phyloP scores from a whole-genome alignment of 2,113 vertebrate genomes.

The Phycodurus eques region DNA sequence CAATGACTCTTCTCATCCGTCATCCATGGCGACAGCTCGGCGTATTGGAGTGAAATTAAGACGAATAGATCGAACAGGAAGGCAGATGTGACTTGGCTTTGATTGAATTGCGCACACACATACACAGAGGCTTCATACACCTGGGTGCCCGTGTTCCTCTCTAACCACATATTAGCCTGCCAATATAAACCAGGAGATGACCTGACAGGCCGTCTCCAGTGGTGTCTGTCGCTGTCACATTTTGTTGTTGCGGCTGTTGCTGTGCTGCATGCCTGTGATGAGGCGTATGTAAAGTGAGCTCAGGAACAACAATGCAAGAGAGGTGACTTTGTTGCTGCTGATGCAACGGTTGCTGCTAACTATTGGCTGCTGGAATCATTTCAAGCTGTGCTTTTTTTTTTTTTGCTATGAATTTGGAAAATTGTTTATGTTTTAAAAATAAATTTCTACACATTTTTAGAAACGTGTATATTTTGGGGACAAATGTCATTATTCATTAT shows the following conservation, averaged over 20 bases:
- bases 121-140: constrained; percentile 52
- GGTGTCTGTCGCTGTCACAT: neutral
- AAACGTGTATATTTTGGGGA: too few relatives aligned
- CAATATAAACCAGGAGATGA: constrained; percentile 58
- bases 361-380: neutral
- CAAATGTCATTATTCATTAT: too few relatives aligned
- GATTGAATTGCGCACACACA: constrained; percentile 60
- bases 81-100: constrained; percentile 46
- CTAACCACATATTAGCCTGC: constrained; percentile 48
- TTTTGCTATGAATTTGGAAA: too few relatives aligned
- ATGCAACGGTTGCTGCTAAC: neutral
- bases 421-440: too few relatives aligned
- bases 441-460: too few relatives aligned
- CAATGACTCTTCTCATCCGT: constrained; percentile 24
- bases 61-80: constrained; percentile 36
- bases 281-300: neutral
- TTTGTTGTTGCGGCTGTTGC: neutral
- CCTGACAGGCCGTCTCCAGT: constrained; percentile 43
- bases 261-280: neutral
- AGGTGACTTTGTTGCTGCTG: neutral
- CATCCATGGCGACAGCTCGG: constrained; percentile 28
- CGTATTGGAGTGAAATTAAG: constrained; percentile 55
- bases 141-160: constrained; percentile 62
- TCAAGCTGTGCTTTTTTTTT: neutral
- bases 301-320: neutral